Percentiles rank a stretch among this genome's conserved stretches.
Evolutionary conservation across 1,140 invertebrate species (phyloP).

Genomic region (Argopecten irradians): DNA sequence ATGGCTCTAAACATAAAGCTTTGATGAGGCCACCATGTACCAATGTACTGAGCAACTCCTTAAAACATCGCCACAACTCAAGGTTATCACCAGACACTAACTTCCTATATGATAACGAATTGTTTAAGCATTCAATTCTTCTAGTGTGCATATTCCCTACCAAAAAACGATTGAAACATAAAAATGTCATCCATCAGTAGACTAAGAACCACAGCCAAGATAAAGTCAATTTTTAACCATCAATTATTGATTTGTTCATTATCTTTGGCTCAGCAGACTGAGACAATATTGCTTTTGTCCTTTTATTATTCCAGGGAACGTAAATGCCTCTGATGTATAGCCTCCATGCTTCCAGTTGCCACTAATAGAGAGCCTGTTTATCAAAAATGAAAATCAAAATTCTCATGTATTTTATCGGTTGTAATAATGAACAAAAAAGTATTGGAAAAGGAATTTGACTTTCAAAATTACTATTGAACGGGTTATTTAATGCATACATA

Average conservation of each 20-base stretch:
- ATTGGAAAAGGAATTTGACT: not conserved
- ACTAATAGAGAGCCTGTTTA: not conserved
- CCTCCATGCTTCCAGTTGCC: not conserved
- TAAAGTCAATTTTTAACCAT: constrained; percentile 16
- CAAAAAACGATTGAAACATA: not conserved
- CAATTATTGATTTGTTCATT: constrained; percentile 19
- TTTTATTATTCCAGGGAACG: not conserved
- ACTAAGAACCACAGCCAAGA: not conserved
- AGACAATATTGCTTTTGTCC: constrained; percentile 12
- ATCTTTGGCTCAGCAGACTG: constrained; percentile 7
- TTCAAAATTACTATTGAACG: constrained; percentile 13
- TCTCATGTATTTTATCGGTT: not conserved
- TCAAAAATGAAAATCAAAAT: not conserved
- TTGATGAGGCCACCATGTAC: not conserved
- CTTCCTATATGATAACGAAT: not conserved
- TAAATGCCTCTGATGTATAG: not conserved
- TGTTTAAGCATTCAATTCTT: not conserved
- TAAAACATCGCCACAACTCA: not conserved
- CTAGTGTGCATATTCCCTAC: not conserved
- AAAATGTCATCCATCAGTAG: not conserved
- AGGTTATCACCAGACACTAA: not conserved
- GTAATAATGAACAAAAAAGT: not conserved
- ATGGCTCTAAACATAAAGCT: not conserved
- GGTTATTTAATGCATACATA: not conserved
- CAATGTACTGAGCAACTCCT: not conserved